phyloP scores from a whole-genome alignment of 2,888 invertebrate species.

The Loripinus fragilis region DNA sequence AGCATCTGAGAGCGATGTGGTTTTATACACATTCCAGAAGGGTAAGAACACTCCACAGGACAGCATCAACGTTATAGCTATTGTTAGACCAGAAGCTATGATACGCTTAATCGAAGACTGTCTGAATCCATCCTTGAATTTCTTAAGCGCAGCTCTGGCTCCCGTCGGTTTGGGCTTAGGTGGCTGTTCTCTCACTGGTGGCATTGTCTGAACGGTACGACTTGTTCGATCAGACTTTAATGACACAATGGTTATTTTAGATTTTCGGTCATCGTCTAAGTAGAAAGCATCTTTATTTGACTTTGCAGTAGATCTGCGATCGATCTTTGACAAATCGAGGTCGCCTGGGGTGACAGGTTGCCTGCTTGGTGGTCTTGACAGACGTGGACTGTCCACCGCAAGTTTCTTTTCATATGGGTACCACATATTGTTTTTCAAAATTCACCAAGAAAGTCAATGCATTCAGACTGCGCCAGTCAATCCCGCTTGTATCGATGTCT shows the following conservation, averaged over 20 bases:
- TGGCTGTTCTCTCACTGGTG: conserved; percentile 39
- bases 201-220: conserved; percentile 55
- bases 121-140: conserved; percentile 46
- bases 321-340: background rate
- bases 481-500: too few species aligned
- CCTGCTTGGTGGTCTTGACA: background rate
- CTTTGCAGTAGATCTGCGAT: background rate
- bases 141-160: conserved; percentile 27
- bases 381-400: background rate
- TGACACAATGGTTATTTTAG: conserved; percentile 56
- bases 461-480: too few species aligned
- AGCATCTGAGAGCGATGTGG: conserved; percentile 20
- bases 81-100: conserved; percentile 45
- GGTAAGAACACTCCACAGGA: conserved; percentile 53
- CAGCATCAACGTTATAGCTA: conserved; percentile 42
- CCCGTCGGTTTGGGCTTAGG: conserved; percentile 29
- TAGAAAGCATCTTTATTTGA: conserved; percentile 32
- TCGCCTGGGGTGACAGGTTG: background rate
- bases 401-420: conserved; percentile 17
- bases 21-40: conserved; percentile 58
- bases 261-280: conserved; percentile 51
- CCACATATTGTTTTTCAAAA: conserved; percentile 9
- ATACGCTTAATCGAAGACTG: conserved; percentile 57
- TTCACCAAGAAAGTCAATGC: too few species aligned
- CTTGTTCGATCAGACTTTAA: conserved; percentile 54